Base-by-base conservation (phyloP, 2,113 vertebrate genomes). In the Falcunculus frontatus region DNA sequence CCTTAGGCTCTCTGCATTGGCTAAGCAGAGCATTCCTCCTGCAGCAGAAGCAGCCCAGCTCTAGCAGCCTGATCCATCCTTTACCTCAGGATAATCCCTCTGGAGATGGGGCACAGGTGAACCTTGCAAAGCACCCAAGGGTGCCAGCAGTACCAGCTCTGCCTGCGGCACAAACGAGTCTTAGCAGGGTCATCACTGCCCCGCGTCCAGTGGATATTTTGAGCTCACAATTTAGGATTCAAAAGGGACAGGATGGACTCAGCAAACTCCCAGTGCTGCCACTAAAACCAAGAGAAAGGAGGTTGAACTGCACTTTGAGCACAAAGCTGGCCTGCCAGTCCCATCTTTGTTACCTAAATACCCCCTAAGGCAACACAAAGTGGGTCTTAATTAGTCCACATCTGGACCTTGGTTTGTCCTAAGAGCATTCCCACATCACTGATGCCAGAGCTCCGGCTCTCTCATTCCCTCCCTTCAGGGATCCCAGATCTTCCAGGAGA, bases 391-490 rank as follows among this genome's bases (percentile, higher is more conserved):
- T 83, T 79, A 91, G 56, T 12, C 25, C 69, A 20, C 47, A 79
- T 37, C n/a, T 46, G 64, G 50, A 22, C 55, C 25, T 44, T 6
- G 47, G 4, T 42, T 80, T 70, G 42, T 49, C 50, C 46, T 57
- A 16, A 68, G 44, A 11, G 3, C 27, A 5, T 73, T 67, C 67
- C 42, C 3, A 1, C 2, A 0, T 33, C 59, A 3, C 56, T 8
- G 35, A 27, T 42, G 52, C 62, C 64, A 32, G 64, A 25, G 12
- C 65, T 57, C 22, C 1, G 3, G 7, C 41, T 78, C 18, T 1
- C 32, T 26, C 7, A 0, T 50, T 46, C 41, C 2, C 17, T 74
- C 33, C 23, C 63, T 20, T 23, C 41, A 11, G 37, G 35, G 32
- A 76, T 22, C 29, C 2, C 32, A 14, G 1, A 4, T 19, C 63